These are phyloP conservation scores for Holocentrus rufus DNA, from an alignment of 2,797 vertebrate genomes.

Conservation along the genomic window DNA sequence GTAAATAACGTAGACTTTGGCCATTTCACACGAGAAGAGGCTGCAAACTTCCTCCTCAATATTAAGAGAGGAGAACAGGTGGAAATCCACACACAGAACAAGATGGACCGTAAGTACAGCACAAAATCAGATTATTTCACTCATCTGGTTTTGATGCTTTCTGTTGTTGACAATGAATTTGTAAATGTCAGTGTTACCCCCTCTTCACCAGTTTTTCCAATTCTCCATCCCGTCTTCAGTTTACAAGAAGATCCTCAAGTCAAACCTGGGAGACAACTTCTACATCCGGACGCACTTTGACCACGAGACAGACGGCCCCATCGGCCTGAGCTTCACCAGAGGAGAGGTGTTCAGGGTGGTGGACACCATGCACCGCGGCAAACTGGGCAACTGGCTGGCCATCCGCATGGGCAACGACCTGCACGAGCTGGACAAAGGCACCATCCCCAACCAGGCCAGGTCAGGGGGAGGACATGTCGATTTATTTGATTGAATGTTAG, in stretches of 20 bases:
- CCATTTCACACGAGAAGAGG: constrained; percentile 93
- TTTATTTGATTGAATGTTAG: not conserved
- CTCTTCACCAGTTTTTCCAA: constrained; percentile 3
- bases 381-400: constrained; percentile 90
- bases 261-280: constrained; percentile 92
- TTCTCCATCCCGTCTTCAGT: constrained; percentile 74
- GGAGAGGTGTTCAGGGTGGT: constrained; percentile 95
- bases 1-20: constrained; percentile 89
- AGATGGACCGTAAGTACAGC: constrained; percentile 91
- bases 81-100: constrained; percentile 86
- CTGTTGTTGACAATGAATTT: not conserved
- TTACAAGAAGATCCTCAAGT: constrained; percentile 92
- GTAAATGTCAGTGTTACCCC: not conserved
- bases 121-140: not conserved
- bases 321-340: constrained; percentile 87
- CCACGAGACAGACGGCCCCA: constrained; percentile 84
- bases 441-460: constrained; percentile 92
- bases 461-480: constrained; percentile 53
- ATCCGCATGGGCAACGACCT: constrained; percentile 91
- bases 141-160: rapidly evolving
- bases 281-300: constrained; percentile 96
- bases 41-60: constrained; percentile 88
- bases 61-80: constrained; percentile 83
- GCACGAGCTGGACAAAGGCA: constrained; percentile 90
- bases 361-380: constrained; percentile 91